These are phyloP conservation scores for Hydriomena furcata DNA, from an alignment of 2,888 invertebrate genomes.

Conservation along the genomic window DNA sequence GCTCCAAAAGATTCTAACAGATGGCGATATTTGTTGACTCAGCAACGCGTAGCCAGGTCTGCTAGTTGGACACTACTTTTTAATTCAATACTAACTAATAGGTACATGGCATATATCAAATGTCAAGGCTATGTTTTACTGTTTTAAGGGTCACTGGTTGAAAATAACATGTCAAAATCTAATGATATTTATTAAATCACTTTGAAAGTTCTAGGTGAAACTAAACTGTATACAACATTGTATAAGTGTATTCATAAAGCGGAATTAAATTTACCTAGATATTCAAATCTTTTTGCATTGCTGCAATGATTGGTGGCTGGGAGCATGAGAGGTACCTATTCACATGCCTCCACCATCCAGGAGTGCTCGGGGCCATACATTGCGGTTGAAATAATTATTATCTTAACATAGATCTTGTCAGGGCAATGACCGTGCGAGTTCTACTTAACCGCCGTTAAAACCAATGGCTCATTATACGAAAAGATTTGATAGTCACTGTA, in stretches of 20 bases:
- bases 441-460: constrained; percentile 40
- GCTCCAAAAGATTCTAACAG: too few species aligned
- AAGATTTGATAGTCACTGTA: constrained; percentile 6
- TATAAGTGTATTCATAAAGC: not conserved
- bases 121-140: too few species aligned
- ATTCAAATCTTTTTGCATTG: constrained; percentile 30
- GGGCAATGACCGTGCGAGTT: constrained; percentile 66
- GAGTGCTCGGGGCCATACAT: constrained; percentile 65
- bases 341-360: constrained; percentile 53
- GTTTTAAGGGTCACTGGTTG: too few species aligned
- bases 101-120: too few species aligned
- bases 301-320: constrained; percentile 34
- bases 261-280: constrained; percentile 14
- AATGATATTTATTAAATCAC: too few species aligned
- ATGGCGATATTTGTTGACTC: too few species aligned
- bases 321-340: constrained; percentile 41
- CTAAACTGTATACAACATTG: too few species aligned
- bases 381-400: constrained; percentile 79
- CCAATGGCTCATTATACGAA: constrained; percentile 7
- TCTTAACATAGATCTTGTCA: constrained; percentile 75
- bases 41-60: too few species aligned
- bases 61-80: too few species aligned
- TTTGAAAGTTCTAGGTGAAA: too few species aligned
- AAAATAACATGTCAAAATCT: too few species aligned
- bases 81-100: too few species aligned